phyloP scores from a whole-genome alignment of 2,113 vertebrate species.

The Synodontis membranacea region DNA sequence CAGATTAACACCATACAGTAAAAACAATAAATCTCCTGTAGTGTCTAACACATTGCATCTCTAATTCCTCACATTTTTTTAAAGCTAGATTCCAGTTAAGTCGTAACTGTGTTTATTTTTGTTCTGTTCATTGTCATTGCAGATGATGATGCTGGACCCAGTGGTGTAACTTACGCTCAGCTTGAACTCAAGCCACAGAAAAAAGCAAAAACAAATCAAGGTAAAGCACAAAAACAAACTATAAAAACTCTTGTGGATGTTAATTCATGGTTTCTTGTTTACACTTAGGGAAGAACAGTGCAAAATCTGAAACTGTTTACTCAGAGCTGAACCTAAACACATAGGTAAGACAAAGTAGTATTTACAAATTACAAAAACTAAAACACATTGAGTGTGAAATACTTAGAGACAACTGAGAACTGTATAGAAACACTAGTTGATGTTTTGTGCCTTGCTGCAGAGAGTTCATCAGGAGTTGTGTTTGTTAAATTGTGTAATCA shows the following conservation, averaged over 20 bases:
- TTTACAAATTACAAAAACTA: background rate
- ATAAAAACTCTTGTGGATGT: background rate
- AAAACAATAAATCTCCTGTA: background rate
- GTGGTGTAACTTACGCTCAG: slow-evolving; percentile 15
- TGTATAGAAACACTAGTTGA: background rate
- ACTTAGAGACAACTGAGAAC: background rate
- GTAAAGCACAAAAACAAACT: background rate
- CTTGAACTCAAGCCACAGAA: slow-evolving; percentile 10
- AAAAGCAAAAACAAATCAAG: background rate
- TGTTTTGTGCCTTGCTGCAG: background rate
- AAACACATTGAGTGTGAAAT: background rate
- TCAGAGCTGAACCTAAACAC: slow-evolving; percentile 5
- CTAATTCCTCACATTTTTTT: background rate
- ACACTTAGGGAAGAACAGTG: background rate
- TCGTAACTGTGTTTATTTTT: background rate
- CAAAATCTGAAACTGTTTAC: slow-evolving; percentile 6
- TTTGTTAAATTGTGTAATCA: background rate
- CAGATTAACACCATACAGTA: background rate
- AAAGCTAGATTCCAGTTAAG: background rate
- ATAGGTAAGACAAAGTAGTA: background rate
- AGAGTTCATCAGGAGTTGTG: background rate
- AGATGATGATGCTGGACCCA: background rate
- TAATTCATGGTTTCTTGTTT: slow-evolving; percentile 1
- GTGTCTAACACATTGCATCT: background rate
- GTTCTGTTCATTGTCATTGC: background rate